phyloP scores from a whole-genome alignment of 2,113 vertebrate genomes.

The Laticauda laticaudata region DNA sequence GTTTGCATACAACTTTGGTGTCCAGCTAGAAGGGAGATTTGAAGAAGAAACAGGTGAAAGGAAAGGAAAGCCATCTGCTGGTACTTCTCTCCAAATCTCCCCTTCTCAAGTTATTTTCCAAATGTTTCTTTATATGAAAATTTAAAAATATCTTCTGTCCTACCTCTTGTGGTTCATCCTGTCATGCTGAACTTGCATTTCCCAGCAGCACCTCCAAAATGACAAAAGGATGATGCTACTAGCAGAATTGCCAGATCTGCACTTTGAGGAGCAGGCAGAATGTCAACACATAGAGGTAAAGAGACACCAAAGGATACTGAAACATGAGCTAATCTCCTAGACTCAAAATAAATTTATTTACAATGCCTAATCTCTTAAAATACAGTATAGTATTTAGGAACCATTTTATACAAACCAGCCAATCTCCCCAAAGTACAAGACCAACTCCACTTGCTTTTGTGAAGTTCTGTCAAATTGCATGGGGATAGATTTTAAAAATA shows the following conservation, averaged over 20 bases:
- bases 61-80: background rate
- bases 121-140: background rate
- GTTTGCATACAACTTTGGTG: background rate
- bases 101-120: background rate
- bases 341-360: slow-evolving; percentile 10
- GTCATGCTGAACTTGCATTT: background rate
- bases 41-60: background rate
- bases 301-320: background rate
- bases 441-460: background rate
- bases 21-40: slow-evolving; percentile 12
- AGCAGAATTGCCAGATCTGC: slow-evolving; percentile 16
- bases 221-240: background rate
- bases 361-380: slow-evolving; percentile 6
- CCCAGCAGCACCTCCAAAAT: slow-evolving; percentile 21
- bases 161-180: background rate
- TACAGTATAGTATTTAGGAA: background rate
- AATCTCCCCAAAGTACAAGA: background rate
- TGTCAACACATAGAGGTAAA: background rate
- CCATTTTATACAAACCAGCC: background rate
- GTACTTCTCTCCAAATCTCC: background rate
- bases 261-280: slow-evolving; percentile 27
- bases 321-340: background rate
- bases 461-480: slow-evolving; percentile 29
- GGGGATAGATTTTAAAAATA: background rate
- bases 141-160: background rate